Conservation (phyloP, 2,797 vertebrate species). For the Takifugu ocellatus region DNA sequence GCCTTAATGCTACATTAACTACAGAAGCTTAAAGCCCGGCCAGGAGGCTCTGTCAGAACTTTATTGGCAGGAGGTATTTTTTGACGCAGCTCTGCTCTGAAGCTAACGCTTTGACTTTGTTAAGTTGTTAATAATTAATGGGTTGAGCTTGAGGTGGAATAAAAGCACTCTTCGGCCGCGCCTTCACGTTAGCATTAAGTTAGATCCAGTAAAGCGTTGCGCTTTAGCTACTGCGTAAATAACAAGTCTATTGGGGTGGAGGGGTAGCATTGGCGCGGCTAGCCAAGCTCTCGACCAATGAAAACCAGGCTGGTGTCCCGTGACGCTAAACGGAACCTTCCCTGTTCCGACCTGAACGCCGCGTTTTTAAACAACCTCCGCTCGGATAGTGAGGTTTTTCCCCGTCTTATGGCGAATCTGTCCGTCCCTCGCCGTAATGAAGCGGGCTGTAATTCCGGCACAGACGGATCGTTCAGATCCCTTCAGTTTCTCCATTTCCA, state of each 20-base stretch:
- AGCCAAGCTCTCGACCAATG: no score
- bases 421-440: slow-evolving; percentile 59
- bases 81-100: slow-evolving; percentile 54
- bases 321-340: no score
- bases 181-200: slow-evolving; percentile 32
- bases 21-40: slow-evolving; percentile 7
- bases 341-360: background rate
- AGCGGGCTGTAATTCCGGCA: slow-evolving; percentile 66
- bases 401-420: slow-evolving; percentile 51
- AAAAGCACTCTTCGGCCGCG: slow-evolving; percentile 54
- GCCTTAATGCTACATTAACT: slow-evolving; percentile 64
- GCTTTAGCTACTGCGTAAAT: no score
- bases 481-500: slow-evolving; percentile 69
- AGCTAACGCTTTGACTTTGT: slow-evolving; percentile 75
- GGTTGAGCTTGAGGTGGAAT: slow-evolving; percentile 55
- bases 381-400: slow-evolving; percentile 15
- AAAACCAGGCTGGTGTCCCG: no score
- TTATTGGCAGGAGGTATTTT: slow-evolving; percentile 52
- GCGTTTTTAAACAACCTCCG: no score
- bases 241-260: background rate
- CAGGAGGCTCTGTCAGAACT: slow-evolving; percentile 53
- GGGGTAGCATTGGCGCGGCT: no score
- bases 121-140: slow-evolving; percentile 77
- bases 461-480: slow-evolving; percentile 64
- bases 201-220: no score